Evolutionary conservation across 2,888 invertebrate genomes (phyloP).

Genomic region (Cheilosia vulpina): DNA sequence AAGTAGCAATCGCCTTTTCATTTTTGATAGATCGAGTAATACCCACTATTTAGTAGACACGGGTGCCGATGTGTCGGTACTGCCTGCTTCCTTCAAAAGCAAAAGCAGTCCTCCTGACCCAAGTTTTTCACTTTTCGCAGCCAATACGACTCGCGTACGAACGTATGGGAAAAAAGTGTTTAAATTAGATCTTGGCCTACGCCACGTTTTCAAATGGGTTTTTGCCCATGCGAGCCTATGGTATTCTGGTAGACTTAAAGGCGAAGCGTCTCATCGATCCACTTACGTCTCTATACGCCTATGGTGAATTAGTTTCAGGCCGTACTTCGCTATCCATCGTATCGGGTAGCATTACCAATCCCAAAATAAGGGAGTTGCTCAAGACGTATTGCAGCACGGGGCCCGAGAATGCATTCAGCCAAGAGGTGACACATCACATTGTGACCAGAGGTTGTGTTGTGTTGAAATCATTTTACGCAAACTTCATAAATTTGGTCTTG

Average conservation of each 20-base stretch:
- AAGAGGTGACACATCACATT: slow-evolving; percentile 53
- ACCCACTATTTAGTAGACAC: slow-evolving; percentile 69
- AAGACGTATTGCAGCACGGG: not conserved
- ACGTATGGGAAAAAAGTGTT: slow-evolving; percentile 14
- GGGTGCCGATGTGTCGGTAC: slow-evolving; percentile 67
- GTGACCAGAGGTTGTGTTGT: slow-evolving; percentile 54
- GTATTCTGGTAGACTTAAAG: slow-evolving; percentile 44
- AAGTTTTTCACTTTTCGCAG: slow-evolving; percentile 53
- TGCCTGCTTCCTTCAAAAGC: slow-evolving; percentile 38
- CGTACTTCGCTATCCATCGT: slow-evolving; percentile 24
- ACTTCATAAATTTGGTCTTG: not conserved
- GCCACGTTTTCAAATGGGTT: slow-evolving; percentile 68
- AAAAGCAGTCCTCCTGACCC: not conserved
- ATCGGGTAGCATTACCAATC: no score
- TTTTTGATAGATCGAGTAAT: slow-evolving; percentile 33
- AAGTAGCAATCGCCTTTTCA: slow-evolving; percentile 25
- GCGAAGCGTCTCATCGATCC: slow-evolving; percentile 40
- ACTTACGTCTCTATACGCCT: slow-evolving; percentile 19
- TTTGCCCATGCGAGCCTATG: slow-evolving; percentile 69
- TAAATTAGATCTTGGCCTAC: slow-evolving; percentile 70
- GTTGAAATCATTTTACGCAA: no score
- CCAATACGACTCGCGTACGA: slow-evolving; percentile 59
- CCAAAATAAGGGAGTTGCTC: not conserved
- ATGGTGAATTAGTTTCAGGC: not conserved
- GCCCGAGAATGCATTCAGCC: slow-evolving; percentile 17